These are phyloP conservation scores for Maniola jurtina DNA, from an alignment of 1,140 invertebrate species.

Conservation along the genomic window DNA sequence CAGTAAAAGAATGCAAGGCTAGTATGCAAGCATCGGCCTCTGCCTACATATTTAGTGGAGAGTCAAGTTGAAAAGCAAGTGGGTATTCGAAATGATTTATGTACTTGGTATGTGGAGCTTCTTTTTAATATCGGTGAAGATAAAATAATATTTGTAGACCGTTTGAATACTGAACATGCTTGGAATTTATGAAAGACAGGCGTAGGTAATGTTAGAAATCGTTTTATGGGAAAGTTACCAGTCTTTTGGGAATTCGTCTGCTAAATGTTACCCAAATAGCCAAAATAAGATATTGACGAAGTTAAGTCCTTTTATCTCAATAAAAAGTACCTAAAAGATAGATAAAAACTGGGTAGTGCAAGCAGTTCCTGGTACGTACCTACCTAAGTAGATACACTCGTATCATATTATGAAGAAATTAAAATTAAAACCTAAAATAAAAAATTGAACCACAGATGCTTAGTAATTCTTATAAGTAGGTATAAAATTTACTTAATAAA, in stretches of 20 bases:
- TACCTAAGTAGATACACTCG: no score
- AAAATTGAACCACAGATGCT: no score
- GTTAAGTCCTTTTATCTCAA: not conserved
- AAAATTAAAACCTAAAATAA: no score
- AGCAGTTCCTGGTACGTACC: no score
- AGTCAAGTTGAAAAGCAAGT: constrained; percentile 2
- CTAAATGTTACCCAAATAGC: not conserved
- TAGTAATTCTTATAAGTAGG: no score
- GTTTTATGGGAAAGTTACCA: not conserved
- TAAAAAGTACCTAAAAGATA: no score
- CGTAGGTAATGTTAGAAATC: not conserved
- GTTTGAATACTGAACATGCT: not conserved
- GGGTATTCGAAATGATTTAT: not conserved
- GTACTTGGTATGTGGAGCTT: constrained; percentile 1
- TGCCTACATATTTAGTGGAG: constrained; percentile 10
- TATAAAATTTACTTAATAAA: no score
- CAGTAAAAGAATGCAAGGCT: not conserved
- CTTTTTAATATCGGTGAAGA: not conserved
- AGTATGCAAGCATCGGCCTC: not conserved
- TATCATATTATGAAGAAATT: no score
- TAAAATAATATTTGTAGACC: constrained; percentile 3
- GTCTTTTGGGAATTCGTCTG: not conserved
- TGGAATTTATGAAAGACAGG: constrained; percentile 1
- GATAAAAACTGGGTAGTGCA: no score
- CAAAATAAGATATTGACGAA: not conserved